Conservation (phyloP, 2,888 invertebrate species). For the Drosophila antonietae region DNA sequence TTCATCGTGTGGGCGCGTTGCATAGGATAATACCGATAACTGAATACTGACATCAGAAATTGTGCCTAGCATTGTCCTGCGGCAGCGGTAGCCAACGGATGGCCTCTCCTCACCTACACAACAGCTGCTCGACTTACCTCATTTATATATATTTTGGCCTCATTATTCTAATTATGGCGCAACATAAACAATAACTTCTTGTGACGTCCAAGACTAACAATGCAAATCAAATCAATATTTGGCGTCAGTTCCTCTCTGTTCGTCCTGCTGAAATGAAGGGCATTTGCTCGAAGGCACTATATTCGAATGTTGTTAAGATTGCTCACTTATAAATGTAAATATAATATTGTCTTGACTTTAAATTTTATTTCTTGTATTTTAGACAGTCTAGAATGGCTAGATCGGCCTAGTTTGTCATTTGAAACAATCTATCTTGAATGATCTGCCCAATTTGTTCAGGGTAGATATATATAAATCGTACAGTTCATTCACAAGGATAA, state of each 20-base stretch:
- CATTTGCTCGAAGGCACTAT: neutral
- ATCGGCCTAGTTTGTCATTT: neutral
- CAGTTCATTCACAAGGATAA: too few species aligned
- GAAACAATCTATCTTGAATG: too few species aligned
- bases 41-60: neutral
- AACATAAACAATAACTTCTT: constrained; percentile 26
- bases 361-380: neutral
- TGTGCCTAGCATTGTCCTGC: neutral
- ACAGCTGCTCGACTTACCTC: neutral
- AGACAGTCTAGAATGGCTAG: too few species aligned
- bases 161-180: neutral
- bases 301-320: neutral
- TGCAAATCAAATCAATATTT: constrained; percentile 23
- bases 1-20: constrained; percentile 28
- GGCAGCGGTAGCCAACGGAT: neutral
- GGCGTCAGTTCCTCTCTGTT: neutral
- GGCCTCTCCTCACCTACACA: neutral
- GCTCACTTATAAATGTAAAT: neutral
- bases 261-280: neutral
- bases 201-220: constrained; percentile 11
- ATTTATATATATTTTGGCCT: neutral
- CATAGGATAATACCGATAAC: constrained; percentile 1
- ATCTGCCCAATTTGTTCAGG: too few species aligned
- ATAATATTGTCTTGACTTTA: neutral
- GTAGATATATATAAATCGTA: too few species aligned